Evolutionary conservation across 1,140 invertebrate genomes (phyloP).

Genomic region (Uloborus diversus): DNA sequence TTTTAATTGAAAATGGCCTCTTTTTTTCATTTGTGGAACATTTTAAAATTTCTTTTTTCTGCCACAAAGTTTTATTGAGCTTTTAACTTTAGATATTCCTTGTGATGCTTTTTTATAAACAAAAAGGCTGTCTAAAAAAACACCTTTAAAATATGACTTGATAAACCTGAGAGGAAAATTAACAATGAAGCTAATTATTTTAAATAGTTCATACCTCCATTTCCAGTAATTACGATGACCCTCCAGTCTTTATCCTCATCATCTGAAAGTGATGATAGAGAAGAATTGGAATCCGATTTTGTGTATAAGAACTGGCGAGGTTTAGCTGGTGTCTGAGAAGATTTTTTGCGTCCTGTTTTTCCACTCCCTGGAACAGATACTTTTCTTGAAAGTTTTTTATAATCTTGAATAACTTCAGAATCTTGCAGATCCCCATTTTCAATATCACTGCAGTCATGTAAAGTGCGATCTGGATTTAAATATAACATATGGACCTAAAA

Average conservation of each 20-base stretch:
- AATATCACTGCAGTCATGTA: constrained; percentile 82
- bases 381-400: constrained; percentile 72
- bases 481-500: constrained; percentile 79
- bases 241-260: constrained; percentile 75
- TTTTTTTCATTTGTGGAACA: too few species aligned
- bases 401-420: constrained; percentile 82
- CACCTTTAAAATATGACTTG: too few species aligned
- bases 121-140: too few species aligned
- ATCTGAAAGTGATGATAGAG: constrained; percentile 65
- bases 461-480: constrained; percentile 76
- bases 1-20: too few species aligned
- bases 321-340: constrained; percentile 71
- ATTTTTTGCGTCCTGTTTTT: constrained; percentile 23
- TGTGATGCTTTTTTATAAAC: too few species aligned
- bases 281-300: constrained; percentile 70
- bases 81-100: too few species aligned
- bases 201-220: constrained; percentile 69
- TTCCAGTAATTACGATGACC: constrained; percentile 72
- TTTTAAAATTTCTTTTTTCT: too few species aligned
- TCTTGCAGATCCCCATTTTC: constrained; percentile 74
- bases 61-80: too few species aligned
- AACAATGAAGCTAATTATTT: too few species aligned
- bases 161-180: too few species aligned
- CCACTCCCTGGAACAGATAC: constrained; percentile 46
- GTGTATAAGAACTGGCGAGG: constrained; percentile 73